These are phyloP conservation scores for Crax fasciolata DNA, from an alignment of 2,797 vertebrate species.

Conservation along the genomic window DNA sequence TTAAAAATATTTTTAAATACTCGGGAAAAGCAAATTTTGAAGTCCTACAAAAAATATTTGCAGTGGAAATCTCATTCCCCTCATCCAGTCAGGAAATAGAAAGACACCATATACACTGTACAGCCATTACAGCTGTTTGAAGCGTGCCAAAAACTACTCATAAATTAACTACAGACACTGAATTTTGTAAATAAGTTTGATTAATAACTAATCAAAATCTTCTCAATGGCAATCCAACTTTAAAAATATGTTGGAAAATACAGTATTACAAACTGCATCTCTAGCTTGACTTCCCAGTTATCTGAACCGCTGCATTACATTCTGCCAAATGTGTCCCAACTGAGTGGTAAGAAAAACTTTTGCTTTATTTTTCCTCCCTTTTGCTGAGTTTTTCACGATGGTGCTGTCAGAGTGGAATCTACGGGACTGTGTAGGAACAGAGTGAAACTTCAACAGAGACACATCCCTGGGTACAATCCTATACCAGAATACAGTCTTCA, in stretches of 20 bases:
- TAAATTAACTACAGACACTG: constrained; percentile 54
- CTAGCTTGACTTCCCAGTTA: neutral
- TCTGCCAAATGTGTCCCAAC: neutral
- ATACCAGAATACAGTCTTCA: neutral
- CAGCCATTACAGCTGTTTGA: constrained; percentile 43
- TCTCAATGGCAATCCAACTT: neutral
- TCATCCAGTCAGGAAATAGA: constrained; percentile 63
- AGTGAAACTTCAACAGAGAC: neutral
- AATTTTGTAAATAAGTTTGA: constrained; percentile 61
- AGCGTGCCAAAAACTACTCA: constrained; percentile 61
- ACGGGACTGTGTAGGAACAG: neutral
- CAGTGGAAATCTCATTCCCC: constrained; percentile 66
- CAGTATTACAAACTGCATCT: neutral
- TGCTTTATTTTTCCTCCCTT: constrained; percentile 18
- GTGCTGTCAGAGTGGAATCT: neutral
- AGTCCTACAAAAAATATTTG: constrained; percentile 66
- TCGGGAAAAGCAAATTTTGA: constrained; percentile 62
- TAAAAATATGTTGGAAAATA: constrained; percentile 36
- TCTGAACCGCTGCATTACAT: neutral
- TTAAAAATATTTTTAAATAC: constrained; percentile 73
- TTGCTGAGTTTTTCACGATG: neutral
- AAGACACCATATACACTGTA: constrained; percentile 4
- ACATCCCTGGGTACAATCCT: neutral
- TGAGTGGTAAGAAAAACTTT: neutral
- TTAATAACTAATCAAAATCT: constrained; percentile 51